Percentiles rank a stretch among this genome's conserved stretches.
phyloP scores from a whole-genome alignment of 1,140 invertebrate species.

The Drepana arcuata region DNA sequence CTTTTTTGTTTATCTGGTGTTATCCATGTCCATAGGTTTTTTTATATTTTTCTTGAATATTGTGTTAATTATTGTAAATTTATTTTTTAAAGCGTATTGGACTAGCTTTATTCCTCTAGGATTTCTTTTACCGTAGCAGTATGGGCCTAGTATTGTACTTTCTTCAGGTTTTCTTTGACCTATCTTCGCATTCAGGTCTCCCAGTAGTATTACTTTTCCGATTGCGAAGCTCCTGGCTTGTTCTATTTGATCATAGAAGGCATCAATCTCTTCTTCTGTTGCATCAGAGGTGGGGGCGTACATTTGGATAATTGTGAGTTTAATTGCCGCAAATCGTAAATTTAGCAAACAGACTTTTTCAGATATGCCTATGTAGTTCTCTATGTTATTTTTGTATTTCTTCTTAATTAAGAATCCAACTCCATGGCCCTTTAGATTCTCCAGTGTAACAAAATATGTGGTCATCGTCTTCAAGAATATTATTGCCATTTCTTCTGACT shows the following conservation, averaged over 20 bases:
- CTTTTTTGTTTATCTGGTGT: constrained; percentile 14
- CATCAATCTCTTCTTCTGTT: constrained; percentile 12
- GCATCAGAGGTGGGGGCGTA: background rate
- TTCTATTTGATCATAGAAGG: constrained; percentile 15
- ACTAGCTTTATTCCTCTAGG: constrained; percentile 20
- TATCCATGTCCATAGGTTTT: constrained; percentile 22
- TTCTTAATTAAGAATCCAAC: constrained; percentile 3
- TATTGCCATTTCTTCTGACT: background rate
- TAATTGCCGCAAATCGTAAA: background rate
- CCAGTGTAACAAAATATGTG: constrained; percentile 2
- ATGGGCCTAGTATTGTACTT: constrained; percentile 9
- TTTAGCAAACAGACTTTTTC: constrained; percentile 1
- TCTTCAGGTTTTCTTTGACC: constrained; percentile 12
- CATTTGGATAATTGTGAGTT: background rate
- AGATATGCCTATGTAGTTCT: background rate
- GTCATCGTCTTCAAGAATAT: background rate
- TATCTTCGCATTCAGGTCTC: constrained; percentile 18
- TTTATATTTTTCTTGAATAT: constrained; percentile 21
- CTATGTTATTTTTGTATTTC: constrained; percentile 1
- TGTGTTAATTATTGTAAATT: constrained; percentile 20
- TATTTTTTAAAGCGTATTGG: constrained; percentile 14
- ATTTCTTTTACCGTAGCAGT: constrained; percentile 16
- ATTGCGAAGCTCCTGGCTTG: constrained; percentile 5
- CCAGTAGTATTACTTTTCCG: constrained; percentile 11
- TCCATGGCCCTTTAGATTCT: constrained; percentile 1